These are phyloP conservation scores for Laticauda laticaudata DNA, from an alignment of 2,113 vertebrate species.

Conservation along the genomic window DNA sequence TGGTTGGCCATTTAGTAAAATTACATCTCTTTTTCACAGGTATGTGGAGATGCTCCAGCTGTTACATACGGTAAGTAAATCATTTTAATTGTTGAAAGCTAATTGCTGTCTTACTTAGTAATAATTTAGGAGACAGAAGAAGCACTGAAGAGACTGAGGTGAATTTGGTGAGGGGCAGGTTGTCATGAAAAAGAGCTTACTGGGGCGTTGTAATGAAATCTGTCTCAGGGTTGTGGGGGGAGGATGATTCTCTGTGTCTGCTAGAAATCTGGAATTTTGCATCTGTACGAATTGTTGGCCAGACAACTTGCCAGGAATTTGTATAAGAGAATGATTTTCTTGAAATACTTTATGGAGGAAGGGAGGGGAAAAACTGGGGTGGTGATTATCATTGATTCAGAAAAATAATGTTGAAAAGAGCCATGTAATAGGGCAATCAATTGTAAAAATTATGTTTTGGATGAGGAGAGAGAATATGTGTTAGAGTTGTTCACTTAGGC, in stretches of 20 bases:
- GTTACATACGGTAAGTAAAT: slow-evolving; percentile 77
- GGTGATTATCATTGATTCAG: not conserved
- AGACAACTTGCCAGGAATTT: not conserved
- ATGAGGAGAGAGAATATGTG: not conserved
- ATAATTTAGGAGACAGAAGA: slow-evolving; percentile 44
- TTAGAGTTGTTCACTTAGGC: not conserved
- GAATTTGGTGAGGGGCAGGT: slow-evolving; percentile 26
- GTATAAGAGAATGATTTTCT: not conserved
- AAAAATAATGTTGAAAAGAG: not conserved
- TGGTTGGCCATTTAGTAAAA: slow-evolving; percentile 47
- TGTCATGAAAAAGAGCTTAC: slow-evolving; percentile 2
- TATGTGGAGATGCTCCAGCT: slow-evolving; percentile 84
- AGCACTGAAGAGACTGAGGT: slow-evolving; percentile 18
- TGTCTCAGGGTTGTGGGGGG: slow-evolving; percentile 2
- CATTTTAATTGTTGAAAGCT: slow-evolving; percentile 45
- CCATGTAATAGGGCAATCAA: not conserved
- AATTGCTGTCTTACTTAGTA: slow-evolving; percentile 46
- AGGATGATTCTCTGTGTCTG: not conserved
- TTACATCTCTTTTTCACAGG: slow-evolving; percentile 71
- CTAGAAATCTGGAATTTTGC: slow-evolving; percentile 16
- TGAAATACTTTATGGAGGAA: not conserved
- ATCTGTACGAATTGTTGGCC: not conserved
- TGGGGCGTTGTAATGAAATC: slow-evolving; percentile 28
- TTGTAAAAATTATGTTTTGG: not conserved
- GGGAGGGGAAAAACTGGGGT: not conserved